Conservation (phyloP, 2,888 invertebrate genomes). For the Synanthedon formicaeformis region DNA sequence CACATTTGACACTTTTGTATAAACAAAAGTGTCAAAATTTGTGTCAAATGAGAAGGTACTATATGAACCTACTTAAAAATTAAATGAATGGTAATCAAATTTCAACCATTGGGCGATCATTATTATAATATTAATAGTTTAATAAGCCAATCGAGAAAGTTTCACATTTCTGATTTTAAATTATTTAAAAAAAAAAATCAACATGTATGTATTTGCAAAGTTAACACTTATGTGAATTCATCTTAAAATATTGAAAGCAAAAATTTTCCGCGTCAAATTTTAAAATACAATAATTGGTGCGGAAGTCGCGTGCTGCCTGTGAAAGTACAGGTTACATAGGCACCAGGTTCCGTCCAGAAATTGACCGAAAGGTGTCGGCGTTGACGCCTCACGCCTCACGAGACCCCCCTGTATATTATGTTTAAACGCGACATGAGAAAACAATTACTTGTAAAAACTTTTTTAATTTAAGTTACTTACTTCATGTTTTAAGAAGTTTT, state of each 20-base stretch:
- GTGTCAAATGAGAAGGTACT: too few relatives aligned
- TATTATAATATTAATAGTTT: too few relatives aligned
- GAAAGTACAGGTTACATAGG: conserved; percentile 21
- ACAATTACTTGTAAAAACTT: not conserved
- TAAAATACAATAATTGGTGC: conserved; percentile 22
- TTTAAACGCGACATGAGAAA: conserved; percentile 18
- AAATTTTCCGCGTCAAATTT: conserved; percentile 3
- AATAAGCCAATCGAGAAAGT: too few relatives aligned
- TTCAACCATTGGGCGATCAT: too few relatives aligned
- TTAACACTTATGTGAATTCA: conserved; percentile 11
- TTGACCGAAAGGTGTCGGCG: conserved; percentile 16
- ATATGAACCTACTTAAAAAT: too few relatives aligned
- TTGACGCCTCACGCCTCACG: conserved; percentile 11
- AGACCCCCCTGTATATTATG: conserved; percentile 15
- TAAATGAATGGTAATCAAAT: too few relatives aligned
- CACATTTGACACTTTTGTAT: too few relatives aligned
- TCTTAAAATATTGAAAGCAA: conserved; percentile 1
- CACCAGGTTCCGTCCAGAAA: conserved; percentile 22
- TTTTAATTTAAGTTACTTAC: not conserved
- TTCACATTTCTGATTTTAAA: too few relatives aligned
- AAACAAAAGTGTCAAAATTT: too few relatives aligned
- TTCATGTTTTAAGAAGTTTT: not conserved
- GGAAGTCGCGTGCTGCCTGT: conserved; percentile 45
- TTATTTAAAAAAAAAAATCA: conserved; percentile 6
- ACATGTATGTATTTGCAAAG: conserved; percentile 8